Evolutionary conservation across 53 echinoderm and acorn worm species (phyloP).

Genomic region (Echinometra lucunter): DNA sequence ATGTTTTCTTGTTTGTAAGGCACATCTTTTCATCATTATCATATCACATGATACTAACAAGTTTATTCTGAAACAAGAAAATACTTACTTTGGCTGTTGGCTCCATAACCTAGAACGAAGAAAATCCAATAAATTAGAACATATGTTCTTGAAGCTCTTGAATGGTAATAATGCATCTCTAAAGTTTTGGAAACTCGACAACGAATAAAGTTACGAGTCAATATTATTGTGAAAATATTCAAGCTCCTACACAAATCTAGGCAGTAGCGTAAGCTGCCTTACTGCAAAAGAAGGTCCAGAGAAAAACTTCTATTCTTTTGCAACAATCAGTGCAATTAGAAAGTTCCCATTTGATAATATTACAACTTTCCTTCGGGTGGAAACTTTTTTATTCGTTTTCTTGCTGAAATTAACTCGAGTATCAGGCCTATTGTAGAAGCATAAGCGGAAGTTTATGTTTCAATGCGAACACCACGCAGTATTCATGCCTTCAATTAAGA

Average conservation of each 20-base stretch:
- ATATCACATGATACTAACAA: too few relatives aligned
- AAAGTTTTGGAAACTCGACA: background rate
- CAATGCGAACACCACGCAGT: background rate
- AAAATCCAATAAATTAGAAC: slow-evolving; percentile 7
- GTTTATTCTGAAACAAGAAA: too few relatives aligned
- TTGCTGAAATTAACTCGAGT: background rate
- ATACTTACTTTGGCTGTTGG: background rate
- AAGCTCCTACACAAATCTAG: background rate
- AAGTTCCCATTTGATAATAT: too few relatives aligned
- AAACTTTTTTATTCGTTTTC: background rate
- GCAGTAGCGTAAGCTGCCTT: background rate
- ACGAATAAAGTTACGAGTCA: background rate
- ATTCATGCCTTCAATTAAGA: background rate
- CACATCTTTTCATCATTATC: too few relatives aligned
- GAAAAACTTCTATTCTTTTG: too few relatives aligned
- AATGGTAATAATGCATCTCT: background rate
- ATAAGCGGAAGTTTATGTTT: background rate
- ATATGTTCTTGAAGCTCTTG: background rate
- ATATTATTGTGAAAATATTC: background rate
- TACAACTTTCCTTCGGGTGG: background rate
- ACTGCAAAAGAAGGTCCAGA: background rate
- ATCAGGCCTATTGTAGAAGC: background rate
- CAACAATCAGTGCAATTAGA: too few relatives aligned
- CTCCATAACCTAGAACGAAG: background rate
- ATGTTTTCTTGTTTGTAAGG: too few relatives aligned